Percentiles rank a stretch among this genome's conserved stretches.
Conservation (phyloP, 2,113 vertebrate species). For the Microtus richardsoni region DNA sequence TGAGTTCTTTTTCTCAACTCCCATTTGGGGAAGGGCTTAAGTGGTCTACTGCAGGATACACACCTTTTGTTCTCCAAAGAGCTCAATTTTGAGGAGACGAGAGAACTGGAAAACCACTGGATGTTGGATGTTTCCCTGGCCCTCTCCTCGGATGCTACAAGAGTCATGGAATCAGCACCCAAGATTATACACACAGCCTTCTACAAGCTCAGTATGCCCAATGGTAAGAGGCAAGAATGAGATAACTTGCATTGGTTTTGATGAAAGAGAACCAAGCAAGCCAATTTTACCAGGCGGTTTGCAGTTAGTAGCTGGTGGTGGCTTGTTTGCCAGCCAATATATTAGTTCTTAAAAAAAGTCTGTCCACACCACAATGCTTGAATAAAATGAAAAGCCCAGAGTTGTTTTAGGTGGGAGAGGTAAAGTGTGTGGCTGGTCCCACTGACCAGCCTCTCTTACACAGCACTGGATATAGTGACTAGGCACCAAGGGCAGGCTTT, state of each 20-base stretch:
- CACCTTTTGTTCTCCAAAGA: slow-evolving; percentile 52
- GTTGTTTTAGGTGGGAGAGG: slow-evolving; percentile 40
- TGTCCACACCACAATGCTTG: slow-evolving; percentile 13
- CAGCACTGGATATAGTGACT: slow-evolving; percentile 7
- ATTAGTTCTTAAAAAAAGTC: background rate
- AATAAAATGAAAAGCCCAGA: slow-evolving; percentile 51
- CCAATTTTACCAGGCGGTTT: slow-evolving; percentile 50
- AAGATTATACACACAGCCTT: background rate
- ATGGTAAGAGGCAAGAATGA: slow-evolving; percentile 41
- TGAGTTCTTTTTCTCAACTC: slow-evolving; percentile 28
- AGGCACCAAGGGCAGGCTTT: background rate
- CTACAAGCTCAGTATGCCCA: background rate
- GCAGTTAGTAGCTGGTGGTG: slow-evolving; percentile 40
- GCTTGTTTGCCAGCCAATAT: slow-evolving; percentile 31
- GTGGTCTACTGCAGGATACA: background rate
- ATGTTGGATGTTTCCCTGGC: background rate
- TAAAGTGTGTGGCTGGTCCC: slow-evolving; percentile 48
- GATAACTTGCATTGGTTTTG: slow-evolving; percentile 36
- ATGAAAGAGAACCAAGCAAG: slow-evolving; percentile 62
- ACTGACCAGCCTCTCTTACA: slow-evolving; percentile 27
- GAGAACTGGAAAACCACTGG: background rate
- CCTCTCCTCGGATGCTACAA: slow-evolving; percentile 33
- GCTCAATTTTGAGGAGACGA: background rate
- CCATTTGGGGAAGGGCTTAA: slow-evolving; percentile 31
- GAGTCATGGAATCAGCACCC: slow-evolving; percentile 20